phyloP scores from a whole-genome alignment of 2,888 invertebrate species.

The Ariolimax columbianus region DNA sequence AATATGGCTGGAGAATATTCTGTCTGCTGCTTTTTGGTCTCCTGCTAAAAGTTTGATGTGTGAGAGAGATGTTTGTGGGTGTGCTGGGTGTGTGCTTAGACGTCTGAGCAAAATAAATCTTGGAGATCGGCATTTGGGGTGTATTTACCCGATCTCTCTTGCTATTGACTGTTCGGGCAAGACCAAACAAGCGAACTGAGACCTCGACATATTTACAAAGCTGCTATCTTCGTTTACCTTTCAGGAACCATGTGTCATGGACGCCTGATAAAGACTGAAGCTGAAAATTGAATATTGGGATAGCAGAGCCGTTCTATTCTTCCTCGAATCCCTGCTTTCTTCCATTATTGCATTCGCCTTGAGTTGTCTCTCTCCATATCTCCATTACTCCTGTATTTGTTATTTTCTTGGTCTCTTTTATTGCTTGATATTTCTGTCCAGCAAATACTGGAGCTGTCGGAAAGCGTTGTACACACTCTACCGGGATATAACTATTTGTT shows the following conservation, averaged over 20 bases:
- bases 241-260: constrained; percentile 39
- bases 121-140: constrained; percentile 41
- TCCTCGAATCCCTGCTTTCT: not conserved
- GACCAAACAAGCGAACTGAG: constrained; percentile 35
- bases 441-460: not conserved
- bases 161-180: constrained; percentile 40
- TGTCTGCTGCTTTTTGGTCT: constrained; percentile 19
- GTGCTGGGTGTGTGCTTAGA: constrained; percentile 23
- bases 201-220: constrained; percentile 43
- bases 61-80: not conserved
- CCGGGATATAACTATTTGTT: not conserved
- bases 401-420: not conserved
- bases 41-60: constrained; percentile 7
- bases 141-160: constrained; percentile 43
- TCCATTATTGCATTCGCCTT: constrained; percentile 2
- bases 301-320: not conserved
- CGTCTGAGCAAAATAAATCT: constrained; percentile 39
- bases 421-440: not conserved
- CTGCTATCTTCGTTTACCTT: constrained; percentile 46
- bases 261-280: constrained; percentile 36
- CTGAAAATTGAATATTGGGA: constrained; percentile 25
- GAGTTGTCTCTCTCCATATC: not conserved
- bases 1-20: constrained; percentile 26
- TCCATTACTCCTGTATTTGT: not conserved
- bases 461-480: not conserved